Percentiles rank a stretch among this genome's conserved stretches.
phyloP scores from a whole-genome alignment of 2,888 invertebrate species.

The Argyresthia goedartella region DNA sequence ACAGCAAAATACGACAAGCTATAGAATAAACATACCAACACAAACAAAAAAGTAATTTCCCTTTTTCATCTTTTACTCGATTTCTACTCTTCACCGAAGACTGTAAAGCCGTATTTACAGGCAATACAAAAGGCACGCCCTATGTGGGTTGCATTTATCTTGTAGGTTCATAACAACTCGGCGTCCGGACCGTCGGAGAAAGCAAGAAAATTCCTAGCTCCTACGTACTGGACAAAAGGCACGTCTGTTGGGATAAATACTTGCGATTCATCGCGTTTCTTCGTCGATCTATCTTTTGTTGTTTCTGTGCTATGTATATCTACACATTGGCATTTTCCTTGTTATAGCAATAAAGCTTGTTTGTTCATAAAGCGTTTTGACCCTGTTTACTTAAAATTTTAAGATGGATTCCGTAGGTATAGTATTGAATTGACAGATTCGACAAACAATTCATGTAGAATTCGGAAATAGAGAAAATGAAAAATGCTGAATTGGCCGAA shows the following conservation, averaged over 20 bases:
- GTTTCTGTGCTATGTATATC: not conserved
- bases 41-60: not conserved
- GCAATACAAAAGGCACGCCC: slow-evolving; percentile 14
- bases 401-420: no score
- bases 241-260: slow-evolving; percentile 25
- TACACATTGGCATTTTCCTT: no score
- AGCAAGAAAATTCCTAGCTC: slow-evolving; percentile 33
- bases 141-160: slow-evolving; percentile 32
- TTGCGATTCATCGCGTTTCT: slow-evolving; percentile 23
- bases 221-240: slow-evolving; percentile 30
- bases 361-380: no score
- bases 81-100: not conserved
- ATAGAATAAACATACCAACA: no score
- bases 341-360: no score
- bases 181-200: slow-evolving; percentile 21
- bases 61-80: not conserved
- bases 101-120: slow-evolving; percentile 1
- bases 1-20: no score
- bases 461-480: no score
- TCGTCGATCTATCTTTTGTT: slow-evolving; percentile 18
- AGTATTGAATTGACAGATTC: no score
- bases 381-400: no score
- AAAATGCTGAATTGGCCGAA: no score
- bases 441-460: no score
- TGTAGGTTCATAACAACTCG: slow-evolving; percentile 31